These are phyloP conservation scores for Archegozetes longisetosus DNA, from an alignment of 1,140 invertebrate genomes.

Conservation along the genomic window DNA sequence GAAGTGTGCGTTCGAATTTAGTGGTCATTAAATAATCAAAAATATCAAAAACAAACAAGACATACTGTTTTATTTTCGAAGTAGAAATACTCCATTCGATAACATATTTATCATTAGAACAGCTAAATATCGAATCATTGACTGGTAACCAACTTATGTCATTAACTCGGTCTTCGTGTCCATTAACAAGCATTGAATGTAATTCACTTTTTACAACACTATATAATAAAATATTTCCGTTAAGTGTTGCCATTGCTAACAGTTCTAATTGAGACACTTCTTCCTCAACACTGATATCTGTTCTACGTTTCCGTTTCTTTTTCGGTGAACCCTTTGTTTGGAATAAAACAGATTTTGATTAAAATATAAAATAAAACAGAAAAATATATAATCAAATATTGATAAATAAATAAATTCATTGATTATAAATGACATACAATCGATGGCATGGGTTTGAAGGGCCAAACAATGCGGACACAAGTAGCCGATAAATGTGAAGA, in stretches of 20 bases:
- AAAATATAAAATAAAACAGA: neutral
- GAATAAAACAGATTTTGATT: neutral
- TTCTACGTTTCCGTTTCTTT: neutral
- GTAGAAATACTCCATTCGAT: conserved; percentile 3
- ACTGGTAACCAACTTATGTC: neutral
- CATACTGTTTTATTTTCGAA: neutral
- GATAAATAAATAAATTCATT: neutral
- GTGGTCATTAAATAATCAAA: neutral
- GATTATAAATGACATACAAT: neutral
- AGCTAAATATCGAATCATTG: conserved; percentile 1
- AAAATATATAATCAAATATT: neutral
- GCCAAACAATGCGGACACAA: neutral
- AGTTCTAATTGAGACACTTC: neutral
- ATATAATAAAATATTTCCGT: neutral
- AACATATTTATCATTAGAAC: conserved; percentile 9
- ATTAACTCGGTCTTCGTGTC: neutral
- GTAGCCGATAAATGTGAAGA: neutral
- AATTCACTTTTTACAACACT: conserved; percentile 1
- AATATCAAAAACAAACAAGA: neutral
- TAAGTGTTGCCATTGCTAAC: neutral
- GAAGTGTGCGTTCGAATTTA: neutral
- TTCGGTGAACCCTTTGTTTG: neutral
- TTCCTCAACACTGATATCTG: neutral
- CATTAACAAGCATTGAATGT: neutral
- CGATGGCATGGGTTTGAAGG: neutral